phyloP scores from a whole-genome alignment of 2,888 invertebrate species.

The Hoplodrina blanda region DNA sequence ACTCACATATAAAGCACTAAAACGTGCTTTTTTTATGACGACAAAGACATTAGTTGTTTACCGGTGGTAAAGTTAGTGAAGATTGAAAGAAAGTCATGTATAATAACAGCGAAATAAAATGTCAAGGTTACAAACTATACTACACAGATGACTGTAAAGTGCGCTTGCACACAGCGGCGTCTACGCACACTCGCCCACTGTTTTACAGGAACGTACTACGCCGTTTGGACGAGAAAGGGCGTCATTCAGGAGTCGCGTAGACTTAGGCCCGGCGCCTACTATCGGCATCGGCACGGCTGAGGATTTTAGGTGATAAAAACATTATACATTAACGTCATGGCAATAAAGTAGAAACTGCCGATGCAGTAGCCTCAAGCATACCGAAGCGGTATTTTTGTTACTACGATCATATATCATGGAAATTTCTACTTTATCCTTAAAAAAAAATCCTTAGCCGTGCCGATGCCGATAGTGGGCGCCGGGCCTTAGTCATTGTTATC shows the following conservation, averaged over 20 bases:
- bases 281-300: no score
- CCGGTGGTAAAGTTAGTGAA: conserved; percentile 57
- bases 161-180: conserved; percentile 25
- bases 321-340: no score
- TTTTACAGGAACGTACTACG: neutral
- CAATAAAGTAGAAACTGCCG: no score
- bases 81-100: conserved; percentile 39
- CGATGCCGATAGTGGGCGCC: no score
- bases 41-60: conserved; percentile 48
- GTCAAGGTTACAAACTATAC: conserved; percentile 51
- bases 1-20: conserved; percentile 74
- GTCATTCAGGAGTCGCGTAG: neutral
- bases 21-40: conserved; percentile 72
- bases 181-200: neutral
- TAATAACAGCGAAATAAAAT: conserved; percentile 48
- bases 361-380: no score
- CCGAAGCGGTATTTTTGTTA: no score
- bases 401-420: no score
- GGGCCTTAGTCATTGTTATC: neutral
- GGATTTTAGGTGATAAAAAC: no score
- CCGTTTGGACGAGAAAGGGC: neutral
- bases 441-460: no score
- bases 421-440: no score
- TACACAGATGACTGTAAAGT: conserved; percentile 41
- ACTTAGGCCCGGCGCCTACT: no score